Evolutionary conservation across 1,140 invertebrate species (phyloP).

Genomic region (Lineus longissimus): DNA sequence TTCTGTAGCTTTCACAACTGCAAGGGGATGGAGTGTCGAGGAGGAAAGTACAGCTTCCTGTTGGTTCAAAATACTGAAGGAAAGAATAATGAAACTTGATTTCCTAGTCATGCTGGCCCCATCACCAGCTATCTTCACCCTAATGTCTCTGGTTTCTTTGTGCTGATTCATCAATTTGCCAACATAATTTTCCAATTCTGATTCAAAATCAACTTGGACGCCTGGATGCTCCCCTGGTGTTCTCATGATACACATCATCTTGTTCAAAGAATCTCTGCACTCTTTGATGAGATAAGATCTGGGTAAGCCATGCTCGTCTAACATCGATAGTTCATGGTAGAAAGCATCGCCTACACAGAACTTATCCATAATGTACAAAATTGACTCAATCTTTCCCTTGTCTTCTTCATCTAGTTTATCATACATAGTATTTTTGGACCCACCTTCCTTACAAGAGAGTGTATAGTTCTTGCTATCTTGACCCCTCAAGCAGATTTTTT

Average conservation of each 20-base stretch:
- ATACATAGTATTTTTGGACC: background rate
- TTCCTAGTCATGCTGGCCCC: background rate
- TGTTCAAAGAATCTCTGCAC: background rate
- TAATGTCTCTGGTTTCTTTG: background rate
- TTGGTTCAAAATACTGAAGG: background rate
- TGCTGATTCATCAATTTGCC: background rate
- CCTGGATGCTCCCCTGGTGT: background rate
- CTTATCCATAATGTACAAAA: background rate
- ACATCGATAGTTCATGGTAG: slow-evolving; percentile 2
- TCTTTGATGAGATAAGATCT: background rate
- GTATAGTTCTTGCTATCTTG: background rate
- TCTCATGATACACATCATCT: background rate
- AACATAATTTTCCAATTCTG: background rate
- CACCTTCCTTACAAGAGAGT: background rate
- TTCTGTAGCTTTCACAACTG: too few relatives aligned
- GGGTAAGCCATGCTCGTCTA: background rate
- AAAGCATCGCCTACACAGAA: slow-evolving; percentile 1
- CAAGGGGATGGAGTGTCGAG: too few relatives aligned
- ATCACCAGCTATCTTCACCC: background rate
- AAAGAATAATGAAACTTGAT: background rate
- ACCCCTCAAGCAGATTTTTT: background rate
- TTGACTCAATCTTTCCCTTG: background rate
- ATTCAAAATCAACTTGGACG: background rate
- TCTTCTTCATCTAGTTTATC: background rate
- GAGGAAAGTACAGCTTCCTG: too few relatives aligned